phyloP scores from a whole-genome alignment of 2,797 vertebrate species.

The Thaleichthys pacificus region DNA sequence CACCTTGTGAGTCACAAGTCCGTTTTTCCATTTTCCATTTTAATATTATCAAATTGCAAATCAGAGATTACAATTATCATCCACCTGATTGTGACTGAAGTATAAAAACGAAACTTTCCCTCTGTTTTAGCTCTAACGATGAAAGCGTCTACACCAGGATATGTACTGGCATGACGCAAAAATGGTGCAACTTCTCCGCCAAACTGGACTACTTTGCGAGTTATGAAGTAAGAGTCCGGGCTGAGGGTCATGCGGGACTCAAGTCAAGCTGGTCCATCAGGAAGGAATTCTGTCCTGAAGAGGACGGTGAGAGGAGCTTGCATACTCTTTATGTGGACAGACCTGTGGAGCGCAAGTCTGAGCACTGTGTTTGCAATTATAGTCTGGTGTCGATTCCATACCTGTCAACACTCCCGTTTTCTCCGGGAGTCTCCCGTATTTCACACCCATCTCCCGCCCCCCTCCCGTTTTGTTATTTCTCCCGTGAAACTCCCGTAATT shows the following conservation, averaged over 20 bases:
- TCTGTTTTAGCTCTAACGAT: neutral
- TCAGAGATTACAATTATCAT: neutral
- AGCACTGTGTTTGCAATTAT: neutral
- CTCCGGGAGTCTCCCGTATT: too few species aligned
- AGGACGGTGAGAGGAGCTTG: slow-evolving; percentile 16
- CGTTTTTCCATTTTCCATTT: neutral
- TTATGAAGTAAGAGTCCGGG: slow-evolving; percentile 18
- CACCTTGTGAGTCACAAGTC: slow-evolving; percentile 18
- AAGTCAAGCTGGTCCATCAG: slow-evolving; percentile 5
- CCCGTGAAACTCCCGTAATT: too few species aligned
- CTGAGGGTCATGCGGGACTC: neutral
- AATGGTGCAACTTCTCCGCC: slow-evolving; percentile 15
- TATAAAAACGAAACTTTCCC: neutral
- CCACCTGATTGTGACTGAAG: neutral
- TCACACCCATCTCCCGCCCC: too few species aligned
- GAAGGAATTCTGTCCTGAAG: slow-evolving; percentile 11
- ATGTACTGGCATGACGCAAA: neutral
- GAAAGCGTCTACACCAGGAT: neutral
- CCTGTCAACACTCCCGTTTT: too few species aligned
- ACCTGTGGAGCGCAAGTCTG: neutral
- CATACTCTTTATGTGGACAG: neutral
- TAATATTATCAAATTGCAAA: neutral
- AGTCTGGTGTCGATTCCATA: too few species aligned
- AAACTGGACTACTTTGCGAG: neutral
- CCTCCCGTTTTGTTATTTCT: too few species aligned